phyloP scores from a whole-genome alignment of 2,797 vertebrate genomes.

The Valencia hispanica region DNA sequence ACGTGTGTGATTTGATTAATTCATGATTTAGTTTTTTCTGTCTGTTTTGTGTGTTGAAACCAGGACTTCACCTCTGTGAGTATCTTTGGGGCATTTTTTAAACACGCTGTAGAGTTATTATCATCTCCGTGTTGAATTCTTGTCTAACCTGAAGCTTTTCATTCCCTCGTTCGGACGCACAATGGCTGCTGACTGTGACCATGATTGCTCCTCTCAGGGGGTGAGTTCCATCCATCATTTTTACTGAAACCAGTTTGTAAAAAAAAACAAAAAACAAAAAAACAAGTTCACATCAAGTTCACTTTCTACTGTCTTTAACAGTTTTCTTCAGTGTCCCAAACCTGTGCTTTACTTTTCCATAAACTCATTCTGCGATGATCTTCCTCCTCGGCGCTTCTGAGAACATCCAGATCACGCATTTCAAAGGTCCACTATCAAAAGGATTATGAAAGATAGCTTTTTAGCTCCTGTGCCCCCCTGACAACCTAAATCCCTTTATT shows the following conservation, averaged over 20 bases:
- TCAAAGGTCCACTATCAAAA: conserved; percentile 86
- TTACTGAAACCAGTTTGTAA: not conserved
- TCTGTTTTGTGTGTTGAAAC: conserved; percentile 26
- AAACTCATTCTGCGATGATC: conserved; percentile 42
- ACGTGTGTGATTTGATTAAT: conserved; percentile 13
- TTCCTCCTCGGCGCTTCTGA: conserved; percentile 57
- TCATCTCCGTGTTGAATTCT: not conserved
- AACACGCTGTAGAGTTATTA: not conserved
- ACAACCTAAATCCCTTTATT: conserved; percentile 86
- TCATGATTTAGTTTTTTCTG: conserved; percentile 2
- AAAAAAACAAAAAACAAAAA: not conserved
- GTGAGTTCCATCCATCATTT: conserved; percentile 60
- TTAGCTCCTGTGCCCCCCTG: conserved; percentile 80
- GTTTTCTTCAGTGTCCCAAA: not conserved
- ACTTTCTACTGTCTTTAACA: not conserved
- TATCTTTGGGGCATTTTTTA: conserved; percentile 43
- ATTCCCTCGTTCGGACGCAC: conserved; percentile 8
- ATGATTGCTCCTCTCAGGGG: conserved; percentile 64
- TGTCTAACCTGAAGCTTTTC: conserved; percentile 20
- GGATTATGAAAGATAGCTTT: conserved; percentile 88
- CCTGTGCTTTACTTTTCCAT: conserved; percentile 45
- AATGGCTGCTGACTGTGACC: conserved; percentile 33
- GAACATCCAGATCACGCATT: conserved; percentile 82
- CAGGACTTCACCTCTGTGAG: conserved; percentile 87
- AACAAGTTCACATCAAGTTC: not conserved